Evolutionary conservation across 2,797 vertebrate genomes (phyloP).

Genomic region (Muscicapa striata): DNA sequence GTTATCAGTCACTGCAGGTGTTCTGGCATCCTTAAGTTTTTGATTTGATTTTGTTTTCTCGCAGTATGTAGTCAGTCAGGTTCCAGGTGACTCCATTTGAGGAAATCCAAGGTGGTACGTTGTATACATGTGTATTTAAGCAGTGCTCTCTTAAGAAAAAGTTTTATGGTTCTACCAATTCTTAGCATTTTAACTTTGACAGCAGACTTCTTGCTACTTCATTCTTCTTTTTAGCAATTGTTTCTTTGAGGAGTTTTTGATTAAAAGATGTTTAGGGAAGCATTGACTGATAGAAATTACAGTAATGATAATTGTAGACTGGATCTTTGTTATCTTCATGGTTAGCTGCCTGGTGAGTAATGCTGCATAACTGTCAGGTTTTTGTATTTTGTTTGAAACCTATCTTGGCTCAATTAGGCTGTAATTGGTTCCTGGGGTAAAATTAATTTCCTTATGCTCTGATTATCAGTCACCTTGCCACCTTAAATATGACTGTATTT

Average conservation of each 20-base stretch:
- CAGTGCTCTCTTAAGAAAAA: neutral
- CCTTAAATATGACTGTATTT: neutral
- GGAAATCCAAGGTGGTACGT: neutral
- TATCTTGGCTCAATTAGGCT: neutral
- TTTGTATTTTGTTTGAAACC: slow-evolving; percentile 12
- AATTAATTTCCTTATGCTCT: neutral
- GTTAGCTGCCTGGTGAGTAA: neutral
- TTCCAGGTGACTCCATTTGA: neutral
- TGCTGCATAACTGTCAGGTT: neutral
- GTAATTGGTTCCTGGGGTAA: neutral
- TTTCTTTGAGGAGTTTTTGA: neutral
- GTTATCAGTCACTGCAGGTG: neutral
- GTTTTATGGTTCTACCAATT: neutral
- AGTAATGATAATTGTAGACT: neutral
- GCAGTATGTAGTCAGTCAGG: neutral
- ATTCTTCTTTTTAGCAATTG: neutral
- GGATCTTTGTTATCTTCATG: neutral
- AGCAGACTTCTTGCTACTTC: neutral
- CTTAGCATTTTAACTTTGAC: neutral
- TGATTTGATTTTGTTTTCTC: neutral
- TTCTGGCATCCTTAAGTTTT: neutral
- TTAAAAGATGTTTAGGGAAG: neutral
- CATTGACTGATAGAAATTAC: neutral
- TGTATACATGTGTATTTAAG: neutral
- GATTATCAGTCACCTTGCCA: neutral